Evolutionary conservation across 2,797 vertebrate genomes (phyloP), one percentile per base, ranked within the genome.

Genomic region (Philypnodon macrostomus): DNA sequence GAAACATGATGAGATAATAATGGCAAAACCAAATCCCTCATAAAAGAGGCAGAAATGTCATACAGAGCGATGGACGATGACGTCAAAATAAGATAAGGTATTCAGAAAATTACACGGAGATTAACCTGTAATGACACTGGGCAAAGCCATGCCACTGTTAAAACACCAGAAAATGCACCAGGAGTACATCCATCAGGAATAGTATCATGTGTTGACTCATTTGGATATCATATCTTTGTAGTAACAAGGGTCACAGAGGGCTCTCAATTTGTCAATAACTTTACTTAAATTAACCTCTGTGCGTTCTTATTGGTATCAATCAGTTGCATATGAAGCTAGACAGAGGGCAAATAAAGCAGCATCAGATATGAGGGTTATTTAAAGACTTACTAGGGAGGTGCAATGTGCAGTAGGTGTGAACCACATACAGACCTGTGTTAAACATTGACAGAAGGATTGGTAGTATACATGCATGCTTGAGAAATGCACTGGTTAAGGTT

Each of bases 381-480:
- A 47, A 11, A 31, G 18, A 50, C 3, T 40, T 29, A 11, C 26
- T 13, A 27, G 2, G 5, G 27, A 29, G 30, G 53, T 53, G 8
- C 53, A 65, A 52, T 31, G 50, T 55, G 37, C 48, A 54, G 41
- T 16, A 63, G 41, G 37, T 67, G 58, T 10, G 38, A 58, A 18
- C 10, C 42, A 38, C 0, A 0, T 18, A 15, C 9, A 1, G 5
- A 12, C 13, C 6, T 5, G n/a, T n/a, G 71, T 79, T 62, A 83
- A 77, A 70, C 56, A 83, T 79, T 80, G 51, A 78, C 72, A 58
- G 31, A 13, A 33, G 26, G 16, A 18, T 17, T 55, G 16, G 62
- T 44, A 51, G 37, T 26, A 21, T n/a, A 53, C 35, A 32, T 12
- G 58, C 13, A 29, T 3, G 16, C 41, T 16, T 24, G 31, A 10